Evolutionary conservation across 2,888 invertebrate genomes (phyloP), one percentile per base, ranked within the genome.

Genomic region (Sesamia inferens): DNA sequence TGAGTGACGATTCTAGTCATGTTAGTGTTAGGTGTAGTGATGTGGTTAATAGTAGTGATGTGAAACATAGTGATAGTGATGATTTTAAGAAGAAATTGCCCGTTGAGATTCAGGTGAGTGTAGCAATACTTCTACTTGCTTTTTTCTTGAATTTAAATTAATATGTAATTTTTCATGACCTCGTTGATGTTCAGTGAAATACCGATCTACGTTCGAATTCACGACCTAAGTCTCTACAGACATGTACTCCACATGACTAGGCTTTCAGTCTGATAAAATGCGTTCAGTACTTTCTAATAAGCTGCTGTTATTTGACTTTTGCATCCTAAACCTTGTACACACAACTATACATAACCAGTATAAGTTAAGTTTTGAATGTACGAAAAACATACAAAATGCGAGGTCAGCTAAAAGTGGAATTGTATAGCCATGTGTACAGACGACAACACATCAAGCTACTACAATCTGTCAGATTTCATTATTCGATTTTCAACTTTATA

Each of bases 21-120:
- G 87, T 88, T 78, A 89, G 89, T 83, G 91, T 88, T 85, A 89
- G 88, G 81, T 88, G 89, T 85, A 89, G 86, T 79, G 88, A 88
- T 68, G 82, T 76, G 81, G 65, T 84, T 78, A 81, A 74, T 64
- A 75, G 78, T 74, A 88, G 84, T 84, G 87, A 87, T 82, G 86
- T 83, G 77, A 75, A 77, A 76, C 54, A 62, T 85, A 85, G 85
- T 84, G 85, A 88, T 81, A 87, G 75, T 47, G 89, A 90, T 66
- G 90, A 87, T 47, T 90, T 89, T 69, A 88, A 88, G 78, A 93
- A 91, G 83, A 93, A 93, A 77, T 92, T 92, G 73, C 93, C 92
- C 2, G 95, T 96, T 24, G 96, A 96, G 85, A 96, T 96, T 88
- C 96, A 96, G 93, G 96, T 96, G 58, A 85, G 85, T 81, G 4